phyloP scores from a whole-genome alignment of 2,113 vertebrate species.

The Heterotis niloticus region DNA sequence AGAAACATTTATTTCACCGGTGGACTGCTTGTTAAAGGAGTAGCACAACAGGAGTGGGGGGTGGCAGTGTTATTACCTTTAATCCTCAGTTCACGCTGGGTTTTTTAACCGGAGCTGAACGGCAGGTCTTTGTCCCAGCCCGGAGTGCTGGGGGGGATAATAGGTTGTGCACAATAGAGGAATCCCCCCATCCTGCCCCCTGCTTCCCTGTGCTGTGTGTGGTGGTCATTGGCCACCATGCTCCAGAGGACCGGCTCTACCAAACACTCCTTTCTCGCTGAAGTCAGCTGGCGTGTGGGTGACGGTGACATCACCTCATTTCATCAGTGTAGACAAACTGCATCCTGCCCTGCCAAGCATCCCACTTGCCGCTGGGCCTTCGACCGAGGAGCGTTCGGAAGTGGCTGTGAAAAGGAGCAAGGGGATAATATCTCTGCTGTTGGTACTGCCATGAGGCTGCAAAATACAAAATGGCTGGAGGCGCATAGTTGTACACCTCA shows the following conservation, averaged over 20 bases:
- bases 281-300: background rate
- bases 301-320: background rate
- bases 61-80: background rate
- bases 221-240: background rate
- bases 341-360: no score
- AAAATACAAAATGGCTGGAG: no score
- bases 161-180: background rate
- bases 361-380: background rate
- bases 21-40: constrained; percentile 8
- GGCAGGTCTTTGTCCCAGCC: background rate
- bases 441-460: no score
- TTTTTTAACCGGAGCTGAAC: background rate
- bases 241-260: background rate
- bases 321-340: background rate
- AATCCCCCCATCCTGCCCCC: no score
- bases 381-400: no score
- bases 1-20: background rate
- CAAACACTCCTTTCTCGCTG: background rate
- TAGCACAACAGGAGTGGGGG: background rate
- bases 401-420: no score
- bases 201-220: background rate
- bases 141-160: background rate
- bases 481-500: no score
- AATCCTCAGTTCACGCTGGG: constrained; percentile 1
- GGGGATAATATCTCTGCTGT: no score